phyloP scores from a whole-genome alignment of 2,797 vertebrate genomes.

The Phalanger gymnotis region DNA sequence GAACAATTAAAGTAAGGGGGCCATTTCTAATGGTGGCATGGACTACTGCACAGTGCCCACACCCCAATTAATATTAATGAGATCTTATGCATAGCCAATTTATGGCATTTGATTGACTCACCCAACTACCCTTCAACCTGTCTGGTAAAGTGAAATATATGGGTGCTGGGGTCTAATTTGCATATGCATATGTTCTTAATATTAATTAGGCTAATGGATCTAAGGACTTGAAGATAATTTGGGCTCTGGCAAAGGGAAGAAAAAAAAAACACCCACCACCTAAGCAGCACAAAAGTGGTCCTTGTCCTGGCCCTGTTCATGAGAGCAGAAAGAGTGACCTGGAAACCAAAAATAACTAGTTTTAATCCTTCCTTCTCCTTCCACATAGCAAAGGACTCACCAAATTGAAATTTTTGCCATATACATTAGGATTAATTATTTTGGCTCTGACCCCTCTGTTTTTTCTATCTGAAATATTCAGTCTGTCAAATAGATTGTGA shows the following conservation, averaged over 20 bases:
- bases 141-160: slow-evolving; percentile 85
- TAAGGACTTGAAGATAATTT: slow-evolving; percentile 81
- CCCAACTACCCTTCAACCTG: slow-evolving; percentile 85
- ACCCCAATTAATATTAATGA: slow-evolving; percentile 87
- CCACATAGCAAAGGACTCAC: slow-evolving; percentile 31
- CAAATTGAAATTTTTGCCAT: slow-evolving; percentile 68
- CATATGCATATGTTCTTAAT: slow-evolving; percentile 88
- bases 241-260: slow-evolving; percentile 70
- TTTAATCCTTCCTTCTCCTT: slow-evolving; percentile 55
- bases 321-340: slow-evolving; percentile 76
- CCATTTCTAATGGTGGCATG: slow-evolving; percentile 84
- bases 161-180: slow-evolving; percentile 80
- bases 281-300: slow-evolving; percentile 62
- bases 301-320: slow-evolving; percentile 61
- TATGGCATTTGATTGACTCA: slow-evolving; percentile 87
- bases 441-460: slow-evolving; percentile 70
- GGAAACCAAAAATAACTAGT: slow-evolving; percentile 63
- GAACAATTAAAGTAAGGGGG: slow-evolving; percentile 81
- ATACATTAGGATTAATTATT: slow-evolving; percentile 66
- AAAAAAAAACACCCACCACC: slow-evolving; percentile 65
- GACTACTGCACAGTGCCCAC: slow-evolving; percentile 84
- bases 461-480: slow-evolving; percentile 74
- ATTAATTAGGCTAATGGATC: slow-evolving; percentile 86
- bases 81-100: slow-evolving; percentile 85
- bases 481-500: slow-evolving; percentile 62